Evolutionary conservation across 2,888 invertebrate species (phyloP), one percentile per base, ranked within the genome.

Genomic region (Drosophila falleni): DNA sequence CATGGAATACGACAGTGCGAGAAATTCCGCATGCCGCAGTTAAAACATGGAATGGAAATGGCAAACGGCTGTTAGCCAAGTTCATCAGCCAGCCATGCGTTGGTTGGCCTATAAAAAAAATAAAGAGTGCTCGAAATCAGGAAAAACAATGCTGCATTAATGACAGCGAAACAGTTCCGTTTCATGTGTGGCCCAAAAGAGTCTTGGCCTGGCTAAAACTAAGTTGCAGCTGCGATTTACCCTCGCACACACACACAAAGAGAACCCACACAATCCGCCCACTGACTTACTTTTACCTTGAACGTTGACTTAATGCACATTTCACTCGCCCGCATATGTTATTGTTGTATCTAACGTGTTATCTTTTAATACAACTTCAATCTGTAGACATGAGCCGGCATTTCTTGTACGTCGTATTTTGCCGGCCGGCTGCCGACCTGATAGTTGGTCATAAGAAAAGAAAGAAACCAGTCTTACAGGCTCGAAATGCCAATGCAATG

Each of bases 331-430:
- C 19, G 11, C 16, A 11, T 29, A 46, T 16, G 16, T 23, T 35
- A 10, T 33, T 33, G 33, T 39, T 46, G 59, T 61, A 69, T 87
- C 87, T 64, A 86, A 83, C 80, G 85, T 71, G 79, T 84, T 89
- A 86, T 86, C 89, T 86, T 81, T 89, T 83, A 83, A 86, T 81
- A 81, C 72, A 68, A 84, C 76, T 74, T 61, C 86, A 73, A 83
- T 89, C 87, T 81, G 59, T 64, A 82, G 88, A 83, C 86, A 76
- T 76, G 71, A 69, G 82, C 74, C 67, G 78, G 71, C 71, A 70
- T 76, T 70, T 69, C 63, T 66, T 64, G 64, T 73, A 62, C 70
- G 19, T 19, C n/a, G 58, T 71, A 60, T 70, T 74, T 74, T 59
- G 81, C 87, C 89, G 87, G 90, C 87, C 89, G 78, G 75, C 74